A percentile compares a stretch with the other conserved stretches of the same genome.
These are phyloP conservation scores for Tachysurus vachellii DNA, from an alignment of 2,113 vertebrate genomes.

Conservation along the genomic window DNA sequence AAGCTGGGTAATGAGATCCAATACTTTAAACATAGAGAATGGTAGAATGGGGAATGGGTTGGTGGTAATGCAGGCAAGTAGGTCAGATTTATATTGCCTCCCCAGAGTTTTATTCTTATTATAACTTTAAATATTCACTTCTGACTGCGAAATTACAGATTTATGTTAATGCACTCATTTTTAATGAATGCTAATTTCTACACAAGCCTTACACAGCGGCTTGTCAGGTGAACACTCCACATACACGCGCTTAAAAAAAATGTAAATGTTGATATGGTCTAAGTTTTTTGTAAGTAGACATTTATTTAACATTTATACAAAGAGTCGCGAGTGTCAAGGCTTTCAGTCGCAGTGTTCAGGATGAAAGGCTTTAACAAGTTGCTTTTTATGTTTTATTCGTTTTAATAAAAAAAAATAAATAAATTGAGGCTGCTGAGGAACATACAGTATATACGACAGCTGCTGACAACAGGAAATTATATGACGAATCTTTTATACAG, in stretches of 20 bases:
- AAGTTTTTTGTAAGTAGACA: background rate
- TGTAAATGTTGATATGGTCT: background rate
- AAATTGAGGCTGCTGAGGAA: background rate
- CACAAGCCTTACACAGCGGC: background rate
- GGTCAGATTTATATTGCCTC: background rate
- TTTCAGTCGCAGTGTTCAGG: background rate
- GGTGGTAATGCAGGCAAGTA: constrained; percentile 2
- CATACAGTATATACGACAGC: background rate
- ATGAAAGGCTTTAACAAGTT: background rate
- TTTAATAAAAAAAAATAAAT: background rate
- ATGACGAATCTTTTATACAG: background rate
- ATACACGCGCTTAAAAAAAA: background rate
- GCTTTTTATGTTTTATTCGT: background rate
- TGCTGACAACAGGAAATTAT: background rate
- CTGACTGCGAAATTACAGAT: background rate
- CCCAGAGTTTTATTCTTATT: background rate
- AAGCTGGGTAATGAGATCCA: constrained; percentile 12
- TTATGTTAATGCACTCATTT: background rate
- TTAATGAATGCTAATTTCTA: background rate
- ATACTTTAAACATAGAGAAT: background rate
- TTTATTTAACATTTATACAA: background rate
- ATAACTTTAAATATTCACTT: background rate
- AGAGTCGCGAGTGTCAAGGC: background rate
- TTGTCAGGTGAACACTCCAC: background rate
- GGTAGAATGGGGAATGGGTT: background rate